phyloP scores from a whole-genome alignment of 2,113 vertebrate species.

The Rhipidura dahli region DNA sequence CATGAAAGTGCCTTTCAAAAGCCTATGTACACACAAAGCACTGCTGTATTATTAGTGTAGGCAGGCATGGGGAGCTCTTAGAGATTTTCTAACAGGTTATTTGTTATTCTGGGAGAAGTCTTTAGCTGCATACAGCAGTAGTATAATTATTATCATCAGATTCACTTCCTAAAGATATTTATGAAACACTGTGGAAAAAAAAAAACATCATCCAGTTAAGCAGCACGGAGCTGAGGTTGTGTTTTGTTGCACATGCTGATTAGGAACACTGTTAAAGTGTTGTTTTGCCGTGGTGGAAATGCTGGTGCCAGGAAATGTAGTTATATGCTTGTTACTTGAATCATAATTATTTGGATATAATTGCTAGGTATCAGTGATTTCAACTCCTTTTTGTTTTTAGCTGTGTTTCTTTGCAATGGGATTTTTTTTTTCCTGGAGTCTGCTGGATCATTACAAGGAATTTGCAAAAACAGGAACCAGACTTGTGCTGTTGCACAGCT shows the following conservation, averaged over 20 bases:
- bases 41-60: constrained; percentile 64
- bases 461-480: not conserved
- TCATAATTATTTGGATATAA: constrained; percentile 52
- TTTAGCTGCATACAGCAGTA: constrained; percentile 55
- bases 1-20: constrained; percentile 48
- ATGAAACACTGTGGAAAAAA: constrained; percentile 29
- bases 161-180: constrained; percentile 68
- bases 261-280: constrained; percentile 46
- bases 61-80: constrained; percentile 51
- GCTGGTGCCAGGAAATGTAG: constrained; percentile 46
- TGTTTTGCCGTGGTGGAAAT: constrained; percentile 55
- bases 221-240: not conserved
- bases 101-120: constrained; percentile 57
- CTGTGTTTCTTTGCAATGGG: not conserved
- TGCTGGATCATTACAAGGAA: not conserved
- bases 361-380: not conserved
- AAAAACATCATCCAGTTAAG: not conserved
- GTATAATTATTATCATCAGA: constrained; percentile 61
- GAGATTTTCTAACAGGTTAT: constrained; percentile 49
- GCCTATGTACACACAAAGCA: constrained; percentile 36
- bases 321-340: constrained; percentile 52
- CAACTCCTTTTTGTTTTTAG: not conserved
- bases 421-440: not conserved
- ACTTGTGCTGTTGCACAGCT: not conserved
- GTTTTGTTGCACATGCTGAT: constrained; percentile 62